Percentiles rank a stretch among this genome's conserved stretches.
Conservation (phyloP, 1,140 invertebrate species). For the Monochamus saltuarius region DNA sequence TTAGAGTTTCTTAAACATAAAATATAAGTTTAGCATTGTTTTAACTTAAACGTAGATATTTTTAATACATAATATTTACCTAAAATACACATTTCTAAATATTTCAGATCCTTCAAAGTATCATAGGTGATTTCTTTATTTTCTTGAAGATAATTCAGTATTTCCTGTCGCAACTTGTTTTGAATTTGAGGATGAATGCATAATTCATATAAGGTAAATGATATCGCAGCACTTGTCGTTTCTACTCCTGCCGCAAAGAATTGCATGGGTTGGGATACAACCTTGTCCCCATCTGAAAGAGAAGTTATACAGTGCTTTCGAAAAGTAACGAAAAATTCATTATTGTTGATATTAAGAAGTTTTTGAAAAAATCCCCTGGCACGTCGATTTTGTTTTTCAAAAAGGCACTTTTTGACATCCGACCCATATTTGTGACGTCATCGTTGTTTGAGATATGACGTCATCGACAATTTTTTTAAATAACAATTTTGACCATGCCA, state of each 20-base stretch:
- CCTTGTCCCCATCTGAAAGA: no score
- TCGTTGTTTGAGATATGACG: no score
- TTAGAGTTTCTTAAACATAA: constrained; percentile 30
- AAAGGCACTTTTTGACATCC: no score
- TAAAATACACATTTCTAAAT: constrained; percentile 54
- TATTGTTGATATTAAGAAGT: no score
- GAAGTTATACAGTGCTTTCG: no score
- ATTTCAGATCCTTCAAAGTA: constrained; percentile 47
- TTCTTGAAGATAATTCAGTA: constrained; percentile 38
- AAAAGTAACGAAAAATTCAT: no score
- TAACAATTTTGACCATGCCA: no score
- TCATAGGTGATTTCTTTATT: constrained; percentile 49
- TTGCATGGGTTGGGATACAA: constrained; percentile 54
- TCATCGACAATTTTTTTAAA: no score
- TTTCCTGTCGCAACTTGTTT: constrained; percentile 52
- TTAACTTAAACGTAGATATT: background rate
- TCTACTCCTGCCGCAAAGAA: constrained; percentile 68
- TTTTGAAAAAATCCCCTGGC: no score
- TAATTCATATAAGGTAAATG: constrained; percentile 66
- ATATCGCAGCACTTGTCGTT: constrained; percentile 64
- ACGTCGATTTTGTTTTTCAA: no score
- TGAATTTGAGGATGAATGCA: constrained; percentile 56
- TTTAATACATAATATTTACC: constrained; percentile 30
- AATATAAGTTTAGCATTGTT: no score
- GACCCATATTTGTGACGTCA: no score